Evolutionary conservation across 2,888 invertebrate genomes (phyloP), one percentile per base, ranked within the genome.

Genomic region (Drosophila atroscutellata): DNA sequence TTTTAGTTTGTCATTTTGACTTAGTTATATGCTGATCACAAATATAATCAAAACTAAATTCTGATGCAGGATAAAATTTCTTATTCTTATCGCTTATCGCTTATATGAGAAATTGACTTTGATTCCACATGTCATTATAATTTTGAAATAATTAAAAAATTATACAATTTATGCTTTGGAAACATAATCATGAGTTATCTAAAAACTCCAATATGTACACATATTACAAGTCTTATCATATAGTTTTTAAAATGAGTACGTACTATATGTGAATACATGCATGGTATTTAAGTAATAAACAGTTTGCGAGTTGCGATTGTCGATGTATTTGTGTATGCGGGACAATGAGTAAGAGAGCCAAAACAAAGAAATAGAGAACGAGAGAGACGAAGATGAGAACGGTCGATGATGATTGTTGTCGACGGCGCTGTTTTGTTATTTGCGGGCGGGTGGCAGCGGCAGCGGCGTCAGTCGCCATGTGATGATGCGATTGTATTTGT

Each of bases 361-460:
- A 28, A 24, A 13, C 3, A 20, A 24, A 18, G 11, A 36, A 34
- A 42, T 13, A 20, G 42, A 42, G 9, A 50, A 13, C 20, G 39
- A 24, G 52, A 54, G 73, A 45, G 61, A 28, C 13, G 4, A 30
- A 28, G 58, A 49, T 39, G 75, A 60, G 66, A 52, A 51, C 55
- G 36, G 55, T 49, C 60, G 66, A 57, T 56, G 49, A 72, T 63
- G 66, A 77, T 81, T 72, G 72, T 55, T 54, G 72, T 8, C 50
- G 72, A 61, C 77, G 81, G 72, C 58, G 51, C n/a, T 79, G 62
- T 78, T 84, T 90, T 84, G 86, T 87, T 84, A 89, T 82, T 88
- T 87, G 79, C 83, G 89, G 82, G 89, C 83, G 87, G 83, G 87
- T 86, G 55, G 13, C 39, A 56, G 58, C 60, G 58, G n/a, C 54